A percentile compares a stretch with the other conserved stretches of the same genome.
phyloP scores from a whole-genome alignment of 1,140 invertebrate genomes.

The Drosophila orena region DNA sequence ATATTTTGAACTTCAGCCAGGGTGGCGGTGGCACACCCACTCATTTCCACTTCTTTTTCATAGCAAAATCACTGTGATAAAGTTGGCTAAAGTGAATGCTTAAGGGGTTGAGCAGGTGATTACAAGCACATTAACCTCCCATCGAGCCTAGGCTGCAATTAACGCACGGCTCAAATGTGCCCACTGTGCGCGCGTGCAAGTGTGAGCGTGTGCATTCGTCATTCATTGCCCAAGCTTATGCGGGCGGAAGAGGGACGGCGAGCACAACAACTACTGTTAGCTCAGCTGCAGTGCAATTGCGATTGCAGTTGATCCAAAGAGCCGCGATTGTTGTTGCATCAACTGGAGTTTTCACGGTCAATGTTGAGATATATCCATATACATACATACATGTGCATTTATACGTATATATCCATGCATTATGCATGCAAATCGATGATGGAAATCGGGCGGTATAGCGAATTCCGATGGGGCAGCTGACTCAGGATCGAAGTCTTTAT shows the following conservation, averaged over 20 bases:
- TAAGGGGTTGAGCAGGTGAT: background rate
- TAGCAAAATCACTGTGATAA: no score
- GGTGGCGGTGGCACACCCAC: no score
- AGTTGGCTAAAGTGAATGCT: no score
- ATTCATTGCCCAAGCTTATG: conserved; percentile 40
- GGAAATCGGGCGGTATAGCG: conserved; percentile 3
- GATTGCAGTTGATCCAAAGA: conserved; percentile 8
- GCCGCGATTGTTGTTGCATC: conserved; percentile 31
- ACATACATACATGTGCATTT: background rate
- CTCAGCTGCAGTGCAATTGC: conserved; percentile 25
- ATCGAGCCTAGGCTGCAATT: background rate
- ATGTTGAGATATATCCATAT: conserved; percentile 33
- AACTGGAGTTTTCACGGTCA: conserved; percentile 59
- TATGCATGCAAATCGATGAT: conserved; percentile 1
- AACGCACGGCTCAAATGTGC: background rate
- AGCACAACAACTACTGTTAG: conserved; percentile 46
- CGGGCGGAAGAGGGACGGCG: background rate
- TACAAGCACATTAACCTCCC: background rate
- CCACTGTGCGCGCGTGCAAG: conserved; percentile 22
- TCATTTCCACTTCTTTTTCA: no score
- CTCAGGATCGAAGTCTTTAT: conserved; percentile 10
- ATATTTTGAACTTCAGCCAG: no score
- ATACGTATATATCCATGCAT: background rate
- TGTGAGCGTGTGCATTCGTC: conserved; percentile 49
- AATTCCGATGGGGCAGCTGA: background rate